A percentile compares a stretch with the other conserved stretches of the same genome.
phyloP scores from a whole-genome alignment of 2,797 vertebrate species.

The Chelon labrosus region DNA sequence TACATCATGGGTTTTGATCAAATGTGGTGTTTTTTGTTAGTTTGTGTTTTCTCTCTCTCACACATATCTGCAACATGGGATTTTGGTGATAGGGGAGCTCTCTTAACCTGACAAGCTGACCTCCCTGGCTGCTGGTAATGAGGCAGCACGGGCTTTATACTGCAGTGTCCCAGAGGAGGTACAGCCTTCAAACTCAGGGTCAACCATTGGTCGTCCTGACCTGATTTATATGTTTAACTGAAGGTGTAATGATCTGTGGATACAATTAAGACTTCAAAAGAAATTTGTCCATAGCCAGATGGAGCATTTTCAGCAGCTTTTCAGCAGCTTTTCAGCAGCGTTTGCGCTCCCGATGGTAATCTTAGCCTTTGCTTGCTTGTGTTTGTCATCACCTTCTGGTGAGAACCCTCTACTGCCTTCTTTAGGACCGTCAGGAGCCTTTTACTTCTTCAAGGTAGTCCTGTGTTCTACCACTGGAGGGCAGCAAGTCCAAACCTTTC shows the following conservation, averaged over 20 bases:
- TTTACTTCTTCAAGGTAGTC: neutral
- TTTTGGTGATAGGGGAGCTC: conserved; percentile 16
- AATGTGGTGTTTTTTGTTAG: neutral
- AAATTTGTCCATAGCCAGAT: conserved; percentile 6
- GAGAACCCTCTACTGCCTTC: neutral
- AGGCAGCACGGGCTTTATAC: conserved; percentile 32
- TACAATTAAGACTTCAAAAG: conserved; percentile 34
- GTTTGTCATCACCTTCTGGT: conserved; percentile 63
- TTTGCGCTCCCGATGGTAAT: neutral
- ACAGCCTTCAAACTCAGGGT: neutral
- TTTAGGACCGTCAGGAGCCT: neutral
- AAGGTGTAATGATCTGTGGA: conserved; percentile 47
- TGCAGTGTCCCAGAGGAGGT: conserved; percentile 38
- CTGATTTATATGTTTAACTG: conserved; percentile 46
- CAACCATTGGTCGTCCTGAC: neutral
- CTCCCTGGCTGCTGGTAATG: conserved; percentile 58
- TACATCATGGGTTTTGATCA: too few species aligned
- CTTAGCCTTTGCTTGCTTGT: conserved; percentile 24
- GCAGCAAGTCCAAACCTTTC: conserved; percentile 48
- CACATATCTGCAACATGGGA: conserved; percentile 33
- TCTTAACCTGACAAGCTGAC: conserved; percentile 30
- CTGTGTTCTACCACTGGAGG: conserved; percentile 48
- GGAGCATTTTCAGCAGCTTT: conserved; percentile 36
- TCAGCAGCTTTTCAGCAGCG: neutral
- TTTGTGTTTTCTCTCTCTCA: conserved; percentile 33